phyloP scores from a whole-genome alignment of 1,140 invertebrate species.

The Proctacanthus coquilletti region DNA sequence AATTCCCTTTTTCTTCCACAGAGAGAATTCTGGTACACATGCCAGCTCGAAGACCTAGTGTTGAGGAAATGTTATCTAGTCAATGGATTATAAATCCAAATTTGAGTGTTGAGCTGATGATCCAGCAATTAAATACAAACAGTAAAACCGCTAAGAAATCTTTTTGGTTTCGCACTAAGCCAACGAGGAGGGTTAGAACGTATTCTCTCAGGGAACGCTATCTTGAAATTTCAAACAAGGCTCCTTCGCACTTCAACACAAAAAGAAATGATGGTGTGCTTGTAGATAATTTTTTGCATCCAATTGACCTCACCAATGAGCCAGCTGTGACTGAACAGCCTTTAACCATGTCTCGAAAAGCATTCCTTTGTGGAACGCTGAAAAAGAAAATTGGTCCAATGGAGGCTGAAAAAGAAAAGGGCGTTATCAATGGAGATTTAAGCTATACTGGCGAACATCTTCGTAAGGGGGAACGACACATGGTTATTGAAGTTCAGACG shows the following conservation, averaged over 20 bases:
- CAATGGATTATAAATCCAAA: conserved; percentile 30
- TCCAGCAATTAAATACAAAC: conserved; percentile 22
- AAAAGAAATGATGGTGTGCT: conserved; percentile 25
- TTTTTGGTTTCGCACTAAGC: conserved; percentile 29
- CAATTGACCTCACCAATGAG: conserved; percentile 12
- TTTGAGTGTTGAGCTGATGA: conserved; percentile 24
- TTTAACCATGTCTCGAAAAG: conserved; percentile 12
- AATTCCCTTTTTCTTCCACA: conserved; percentile 8
- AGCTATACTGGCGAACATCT: conserved; percentile 9
- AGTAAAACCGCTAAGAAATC: conserved; percentile 24
- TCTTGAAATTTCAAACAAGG: conserved; percentile 25
- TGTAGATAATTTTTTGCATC: conserved; percentile 25
- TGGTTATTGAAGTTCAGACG: conserved; percentile 20
- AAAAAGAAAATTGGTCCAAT: conserved; percentile 26
- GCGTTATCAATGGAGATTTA: conserved; percentile 12
- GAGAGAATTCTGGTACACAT: conserved; percentile 32
- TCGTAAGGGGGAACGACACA: conserved; percentile 14
- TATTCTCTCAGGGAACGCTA: conserved; percentile 28
- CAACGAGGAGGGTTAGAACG: conserved; percentile 24
- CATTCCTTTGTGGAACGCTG: conserved; percentile 21
- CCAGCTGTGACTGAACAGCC: conserved; percentile 12
- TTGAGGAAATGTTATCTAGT: conserved; percentile 30
- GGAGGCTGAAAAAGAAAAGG: conserved; percentile 22
- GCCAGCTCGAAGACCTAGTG: conserved; percentile 26
- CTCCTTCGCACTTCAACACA: conserved; percentile 26